These are phyloP conservation scores for Caenorhabditis sp. DNA, from an alignment of 2,888 invertebrate species.

Conservation along the genomic window DNA sequence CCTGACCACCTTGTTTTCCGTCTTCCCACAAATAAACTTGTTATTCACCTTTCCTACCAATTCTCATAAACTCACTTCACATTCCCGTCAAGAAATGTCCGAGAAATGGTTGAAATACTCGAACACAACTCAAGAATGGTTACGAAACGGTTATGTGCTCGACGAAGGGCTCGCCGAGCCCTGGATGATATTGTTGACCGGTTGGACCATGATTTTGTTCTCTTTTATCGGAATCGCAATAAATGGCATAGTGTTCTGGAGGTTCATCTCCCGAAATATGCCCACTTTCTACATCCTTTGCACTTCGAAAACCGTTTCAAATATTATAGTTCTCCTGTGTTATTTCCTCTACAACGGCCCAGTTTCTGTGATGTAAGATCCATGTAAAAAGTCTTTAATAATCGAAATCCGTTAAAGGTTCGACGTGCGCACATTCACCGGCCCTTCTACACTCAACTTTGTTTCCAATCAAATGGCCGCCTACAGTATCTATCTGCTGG, in stretches of 20 bases:
- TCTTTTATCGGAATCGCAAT: not conserved
- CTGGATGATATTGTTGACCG: too few species aligned
- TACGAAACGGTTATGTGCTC: too few species aligned
- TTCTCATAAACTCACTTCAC: too few species aligned
- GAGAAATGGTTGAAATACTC: too few species aligned
- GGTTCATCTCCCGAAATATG: not conserved
- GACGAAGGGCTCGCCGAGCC: too few species aligned
- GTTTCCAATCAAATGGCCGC: conserved; percentile 3
- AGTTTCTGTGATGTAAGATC: not conserved
- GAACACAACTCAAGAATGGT: too few species aligned
- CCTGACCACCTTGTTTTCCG: too few species aligned
- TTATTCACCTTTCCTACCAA: too few species aligned
- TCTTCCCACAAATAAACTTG: too few species aligned
- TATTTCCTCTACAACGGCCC: conserved; percentile 4
- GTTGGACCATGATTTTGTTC: too few species aligned
- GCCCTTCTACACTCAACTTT: conserved; percentile 9
- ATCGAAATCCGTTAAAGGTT: not conserved
- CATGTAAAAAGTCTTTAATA: not conserved
- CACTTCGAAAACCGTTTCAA: conserved; percentile 6
- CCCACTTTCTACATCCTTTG: not conserved
- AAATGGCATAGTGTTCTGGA: not conserved
- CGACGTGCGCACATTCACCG: not conserved
- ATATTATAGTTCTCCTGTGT: not conserved
- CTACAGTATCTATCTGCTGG: conserved; percentile 18
- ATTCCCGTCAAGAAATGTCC: too few species aligned